Conservation (phyloP, 2,113 vertebrate genomes). For the human region DNA sequence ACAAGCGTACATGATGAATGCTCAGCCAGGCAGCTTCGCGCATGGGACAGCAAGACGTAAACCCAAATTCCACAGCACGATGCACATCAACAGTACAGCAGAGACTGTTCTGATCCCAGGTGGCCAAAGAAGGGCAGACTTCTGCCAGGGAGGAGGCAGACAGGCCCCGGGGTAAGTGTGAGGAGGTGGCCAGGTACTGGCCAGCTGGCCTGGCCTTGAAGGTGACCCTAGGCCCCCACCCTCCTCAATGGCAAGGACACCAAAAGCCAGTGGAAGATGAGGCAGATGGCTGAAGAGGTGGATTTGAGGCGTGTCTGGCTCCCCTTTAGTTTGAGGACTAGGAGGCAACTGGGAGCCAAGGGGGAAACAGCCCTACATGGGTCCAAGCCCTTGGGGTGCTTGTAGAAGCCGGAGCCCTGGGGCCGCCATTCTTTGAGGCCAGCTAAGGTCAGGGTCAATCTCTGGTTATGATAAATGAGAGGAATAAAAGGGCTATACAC, state of each 20-base stretch:
- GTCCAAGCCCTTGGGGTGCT: neutral
- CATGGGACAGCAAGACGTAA: slow-evolving; percentile 5
- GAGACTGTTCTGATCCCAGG: slow-evolving; percentile 83
- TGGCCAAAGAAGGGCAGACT: slow-evolving; percentile 65
- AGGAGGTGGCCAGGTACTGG: neutral
- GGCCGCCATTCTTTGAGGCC: slow-evolving; percentile 63
- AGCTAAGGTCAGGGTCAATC: slow-evolving; percentile 84
- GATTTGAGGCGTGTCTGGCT: neutral
- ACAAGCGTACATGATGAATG: rapidly evolving
- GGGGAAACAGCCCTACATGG: neutral
- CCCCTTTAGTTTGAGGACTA: neutral
- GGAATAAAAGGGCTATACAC: slow-evolving; percentile 97
- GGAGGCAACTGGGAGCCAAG: neutral
- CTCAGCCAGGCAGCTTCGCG: slow-evolving; percentile 48
- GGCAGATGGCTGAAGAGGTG: neutral
- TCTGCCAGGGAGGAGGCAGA: neutral
- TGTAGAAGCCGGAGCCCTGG: neutral
- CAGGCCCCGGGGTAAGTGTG: neutral
- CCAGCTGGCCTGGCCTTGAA: neutral
- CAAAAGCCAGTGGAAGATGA: neutral
- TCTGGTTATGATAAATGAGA: slow-evolving; percentile 87
- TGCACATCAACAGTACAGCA: slow-evolving; percentile 76
- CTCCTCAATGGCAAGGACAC: neutral
- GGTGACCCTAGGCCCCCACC: neutral
- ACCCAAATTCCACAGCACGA: slow-evolving; percentile 62